A percentile compares a stretch with the other conserved stretches of the same genome.
Conservation (phyloP, 2,797 vertebrate species). For the Australoheros facetus region DNA sequence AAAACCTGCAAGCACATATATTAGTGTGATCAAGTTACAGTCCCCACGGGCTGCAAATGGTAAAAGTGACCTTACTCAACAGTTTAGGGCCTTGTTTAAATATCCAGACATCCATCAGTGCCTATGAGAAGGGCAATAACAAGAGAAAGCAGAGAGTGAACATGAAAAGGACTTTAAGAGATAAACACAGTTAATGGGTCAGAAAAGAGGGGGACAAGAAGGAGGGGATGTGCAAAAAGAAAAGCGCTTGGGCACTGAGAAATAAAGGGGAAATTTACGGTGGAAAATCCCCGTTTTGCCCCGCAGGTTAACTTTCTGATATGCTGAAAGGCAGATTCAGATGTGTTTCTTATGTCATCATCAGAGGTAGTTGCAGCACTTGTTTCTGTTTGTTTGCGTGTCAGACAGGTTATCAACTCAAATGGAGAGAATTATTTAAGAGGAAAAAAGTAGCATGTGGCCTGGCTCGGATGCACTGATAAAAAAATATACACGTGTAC, state of each 20-base stretch:
- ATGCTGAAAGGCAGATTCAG: slow-evolving; percentile 48
- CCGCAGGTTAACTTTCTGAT: slow-evolving; percentile 54
- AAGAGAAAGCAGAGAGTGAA: slow-evolving; percentile 19
- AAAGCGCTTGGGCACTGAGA: slow-evolving; percentile 18
- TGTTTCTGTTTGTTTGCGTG: slow-evolving; percentile 31
- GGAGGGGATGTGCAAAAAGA: slow-evolving; percentile 24
- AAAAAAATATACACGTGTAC: slow-evolving; percentile 66
- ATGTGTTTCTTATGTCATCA: slow-evolving; percentile 40
- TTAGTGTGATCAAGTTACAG: slow-evolving; percentile 50
- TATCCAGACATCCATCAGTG: slow-evolving; percentile 36
- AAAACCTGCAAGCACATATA: slow-evolving; percentile 52
- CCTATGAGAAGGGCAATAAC: not conserved
- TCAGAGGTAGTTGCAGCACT: slow-evolving; percentile 37
- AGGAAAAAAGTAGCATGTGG: slow-evolving; percentile 28
- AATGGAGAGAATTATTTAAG: slow-evolving; percentile 35
- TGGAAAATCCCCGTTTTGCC: slow-evolving; percentile 70
- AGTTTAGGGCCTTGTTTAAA: slow-evolving; percentile 30
- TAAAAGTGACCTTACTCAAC: slow-evolving; percentile 35
- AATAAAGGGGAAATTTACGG: slow-evolving; percentile 55
- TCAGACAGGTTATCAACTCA: slow-evolving; percentile 30
- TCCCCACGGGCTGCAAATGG: slow-evolving; percentile 33
- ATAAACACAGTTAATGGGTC: slow-evolving; percentile 40
- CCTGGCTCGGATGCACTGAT: slow-evolving; percentile 49
- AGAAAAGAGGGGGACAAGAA: slow-evolving; percentile 16
- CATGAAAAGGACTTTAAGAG: slow-evolving; percentile 23